Evolutionary conservation across 1,140 invertebrate species (phyloP).

Genomic region (Leucophenga varia): DNA sequence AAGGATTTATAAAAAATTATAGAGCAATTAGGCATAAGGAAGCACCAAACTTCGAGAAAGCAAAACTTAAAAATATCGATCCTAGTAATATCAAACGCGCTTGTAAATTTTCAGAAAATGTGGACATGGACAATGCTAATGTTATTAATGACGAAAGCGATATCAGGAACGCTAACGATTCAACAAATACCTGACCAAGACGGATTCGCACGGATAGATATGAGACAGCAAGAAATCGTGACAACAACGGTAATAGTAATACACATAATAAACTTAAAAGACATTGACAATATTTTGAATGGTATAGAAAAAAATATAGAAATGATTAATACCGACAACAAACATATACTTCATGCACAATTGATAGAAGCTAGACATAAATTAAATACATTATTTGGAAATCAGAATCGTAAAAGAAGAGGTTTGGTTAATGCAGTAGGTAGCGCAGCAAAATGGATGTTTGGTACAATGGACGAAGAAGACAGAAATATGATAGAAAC

Average conservation of each 20-base stretch:
- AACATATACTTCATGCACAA: no score
- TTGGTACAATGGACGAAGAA: no score
- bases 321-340: no score
- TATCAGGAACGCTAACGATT: neutral
- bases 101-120: conserved; percentile 11
- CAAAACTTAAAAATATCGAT: conserved; percentile 15
- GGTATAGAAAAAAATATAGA: neutral
- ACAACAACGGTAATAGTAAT: neutral
- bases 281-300: neutral
- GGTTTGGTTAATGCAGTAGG: no score
- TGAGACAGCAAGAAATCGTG: no score
- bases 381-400: no score
- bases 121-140: conserved; percentile 11
- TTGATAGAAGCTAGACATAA: no score
- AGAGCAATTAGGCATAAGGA: conserved; percentile 13
- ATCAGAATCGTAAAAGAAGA: no score
- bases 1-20: no score
- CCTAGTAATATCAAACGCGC: conserved; percentile 13
- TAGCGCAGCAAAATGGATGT: no score
- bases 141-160: conserved; percentile 4
- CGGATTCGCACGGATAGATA: no score
- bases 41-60: conserved; percentile 13
- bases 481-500: no score
- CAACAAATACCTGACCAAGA: conserved; percentile 5
- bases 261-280: neutral